These are phyloP conservation scores for Fistularia tabacaria DNA, from an alignment of 2,797 vertebrate species.

Conservation along the genomic window DNA sequence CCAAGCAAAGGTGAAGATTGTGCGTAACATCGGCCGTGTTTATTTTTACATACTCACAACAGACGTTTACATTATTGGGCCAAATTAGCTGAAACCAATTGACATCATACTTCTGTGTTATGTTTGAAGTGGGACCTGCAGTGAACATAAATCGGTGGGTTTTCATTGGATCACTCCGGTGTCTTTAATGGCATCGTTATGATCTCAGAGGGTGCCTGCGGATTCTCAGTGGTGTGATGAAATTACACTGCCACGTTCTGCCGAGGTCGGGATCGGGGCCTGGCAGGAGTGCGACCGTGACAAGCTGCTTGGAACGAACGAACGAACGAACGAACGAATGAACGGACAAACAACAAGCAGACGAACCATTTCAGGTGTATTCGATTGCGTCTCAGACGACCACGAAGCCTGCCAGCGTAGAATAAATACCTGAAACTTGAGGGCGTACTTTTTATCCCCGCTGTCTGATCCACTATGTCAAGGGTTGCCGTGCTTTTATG, in stretches of 20 bases:
- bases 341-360: slow-evolving; percentile 2
- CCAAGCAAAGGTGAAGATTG: slow-evolving; percentile 19
- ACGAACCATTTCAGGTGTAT: background rate
- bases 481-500: slow-evolving; percentile 37
- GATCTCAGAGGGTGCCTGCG: slow-evolving; percentile 68
- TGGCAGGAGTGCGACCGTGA: slow-evolving; percentile 31
- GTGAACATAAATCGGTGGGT: slow-evolving; percentile 45
- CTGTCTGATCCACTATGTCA: slow-evolving; percentile 8
- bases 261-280: slow-evolving; percentile 18
- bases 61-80: slow-evolving; percentile 42
- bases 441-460: slow-evolving; percentile 8
- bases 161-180: slow-evolving; percentile 59
- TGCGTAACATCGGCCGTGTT: slow-evolving; percentile 35
- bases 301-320: slow-evolving; percentile 15
- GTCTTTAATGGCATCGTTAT: slow-evolving; percentile 64
- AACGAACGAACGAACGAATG: too few relatives aligned
- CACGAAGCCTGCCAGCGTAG: slow-evolving; percentile 9
- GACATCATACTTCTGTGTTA: slow-evolving; percentile 55
- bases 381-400: slow-evolving; percentile 18
- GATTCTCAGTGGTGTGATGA: slow-evolving; percentile 61
- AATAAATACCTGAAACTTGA: slow-evolving; percentile 28
- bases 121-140: slow-evolving; percentile 56
- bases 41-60: slow-evolving; percentile 44
- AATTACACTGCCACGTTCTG: slow-evolving; percentile 55
- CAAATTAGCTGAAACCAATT: slow-evolving; percentile 51